phyloP scores from a whole-genome alignment of 2,888 invertebrate species.

The Ophion obscuratus region DNA sequence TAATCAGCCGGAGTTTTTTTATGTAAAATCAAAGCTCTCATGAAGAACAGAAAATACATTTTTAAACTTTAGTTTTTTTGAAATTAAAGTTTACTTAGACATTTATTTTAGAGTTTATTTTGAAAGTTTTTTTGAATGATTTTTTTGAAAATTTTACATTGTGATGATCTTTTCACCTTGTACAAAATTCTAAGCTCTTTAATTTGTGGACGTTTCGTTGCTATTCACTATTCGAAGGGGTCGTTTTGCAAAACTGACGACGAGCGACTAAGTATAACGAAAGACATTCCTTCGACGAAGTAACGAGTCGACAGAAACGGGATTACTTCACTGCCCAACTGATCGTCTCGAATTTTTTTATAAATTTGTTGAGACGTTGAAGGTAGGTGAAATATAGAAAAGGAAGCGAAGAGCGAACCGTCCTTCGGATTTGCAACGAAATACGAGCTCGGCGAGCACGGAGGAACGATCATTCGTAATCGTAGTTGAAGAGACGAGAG shows the following conservation, averaged over 20 bases:
- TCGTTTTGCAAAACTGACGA: not conserved
- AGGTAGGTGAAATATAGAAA: constrained; percentile 6
- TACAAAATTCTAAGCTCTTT: not conserved
- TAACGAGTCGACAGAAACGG: not conserved
- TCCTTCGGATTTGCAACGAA: constrained; percentile 54
- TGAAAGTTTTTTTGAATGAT: not conserved
- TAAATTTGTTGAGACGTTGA: constrained; percentile 18
- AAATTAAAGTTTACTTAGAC: too few species aligned
- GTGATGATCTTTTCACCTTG: not conserved
- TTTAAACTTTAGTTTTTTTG: too few species aligned
- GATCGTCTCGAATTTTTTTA: constrained; percentile 45
- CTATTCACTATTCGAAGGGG: not conserved
- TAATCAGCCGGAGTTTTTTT: too few species aligned
- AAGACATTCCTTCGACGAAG: constrained; percentile 57
- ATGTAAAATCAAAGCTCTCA: too few species aligned
- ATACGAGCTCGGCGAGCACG: constrained; percentile 42
- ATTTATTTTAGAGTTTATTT: not conserved
- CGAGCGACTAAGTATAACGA: constrained; percentile 38
- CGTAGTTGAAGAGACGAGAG: constrained; percentile 21
- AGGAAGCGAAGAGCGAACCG: constrained; percentile 42
- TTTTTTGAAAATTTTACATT: not conserved
- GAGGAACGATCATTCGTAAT: constrained; percentile 49
- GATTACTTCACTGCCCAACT: not conserved
- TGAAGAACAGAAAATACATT: too few species aligned
- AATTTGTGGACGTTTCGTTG: not conserved